phyloP scores from a whole-genome alignment of 2,888 invertebrate species.

The Drosophila tanythrix region DNA sequence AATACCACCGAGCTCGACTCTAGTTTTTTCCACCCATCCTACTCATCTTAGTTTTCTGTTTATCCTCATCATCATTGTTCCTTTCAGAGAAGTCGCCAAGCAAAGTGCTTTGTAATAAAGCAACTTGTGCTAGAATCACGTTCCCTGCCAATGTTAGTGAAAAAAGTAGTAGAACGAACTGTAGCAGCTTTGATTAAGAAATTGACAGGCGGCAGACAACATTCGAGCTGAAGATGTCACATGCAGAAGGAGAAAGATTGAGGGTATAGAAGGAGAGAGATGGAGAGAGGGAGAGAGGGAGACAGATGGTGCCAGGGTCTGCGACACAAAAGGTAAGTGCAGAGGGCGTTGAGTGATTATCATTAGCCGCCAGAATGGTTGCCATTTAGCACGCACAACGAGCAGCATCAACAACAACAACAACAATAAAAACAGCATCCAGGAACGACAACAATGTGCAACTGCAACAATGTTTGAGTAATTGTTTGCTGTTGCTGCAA shows the following conservation, averaged over 20 bases:
- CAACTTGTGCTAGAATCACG: constrained; percentile 33
- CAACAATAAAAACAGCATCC: constrained; percentile 2
- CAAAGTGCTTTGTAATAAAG: constrained; percentile 38
- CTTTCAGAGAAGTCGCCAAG: neutral
- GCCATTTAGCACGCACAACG: constrained; percentile 75
- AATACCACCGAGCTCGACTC: neutral
- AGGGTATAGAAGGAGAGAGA: neutral
- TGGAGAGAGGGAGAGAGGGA: neutral
- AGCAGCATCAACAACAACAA: constrained; percentile 28
- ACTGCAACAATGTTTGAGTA: constrained; percentile 77
- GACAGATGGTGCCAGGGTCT: neutral
- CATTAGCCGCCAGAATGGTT: constrained; percentile 74
- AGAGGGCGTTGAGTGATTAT: constrained; percentile 68
- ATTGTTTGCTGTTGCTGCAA: constrained; percentile 71
- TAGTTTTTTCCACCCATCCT: neutral
- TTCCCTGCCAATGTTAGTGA: constrained; percentile 8
- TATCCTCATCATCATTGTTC: neutral
- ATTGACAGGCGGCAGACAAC: constrained; percentile 33
- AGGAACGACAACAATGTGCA: constrained; percentile 23
- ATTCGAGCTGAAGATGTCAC: constrained; percentile 6
- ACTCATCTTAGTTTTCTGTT: too few species aligned
- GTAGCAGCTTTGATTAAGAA: constrained; percentile 52
- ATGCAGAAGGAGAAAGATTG: neutral
- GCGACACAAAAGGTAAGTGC: constrained; percentile 29
- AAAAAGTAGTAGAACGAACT: constrained; percentile 6